These are phyloP conservation scores for Homarus americanus DNA, from an alignment of 1,140 invertebrate genomes.

Conservation along the genomic window DNA sequence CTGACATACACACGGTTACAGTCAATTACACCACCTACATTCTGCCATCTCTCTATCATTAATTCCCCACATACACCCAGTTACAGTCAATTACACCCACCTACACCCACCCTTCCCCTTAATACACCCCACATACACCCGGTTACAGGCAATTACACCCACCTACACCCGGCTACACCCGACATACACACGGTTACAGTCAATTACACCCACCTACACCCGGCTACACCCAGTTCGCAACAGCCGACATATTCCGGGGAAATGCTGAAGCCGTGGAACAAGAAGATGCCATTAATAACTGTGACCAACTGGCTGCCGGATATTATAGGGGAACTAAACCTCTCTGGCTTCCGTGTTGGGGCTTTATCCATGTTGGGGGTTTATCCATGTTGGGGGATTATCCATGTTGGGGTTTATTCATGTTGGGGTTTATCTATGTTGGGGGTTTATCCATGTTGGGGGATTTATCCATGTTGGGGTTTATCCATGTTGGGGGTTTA, in stretches of 20 bases:
- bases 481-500: too few species aligned
- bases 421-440: too few species aligned
- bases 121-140: not conserved
- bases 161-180: not conserved
- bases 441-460: too few species aligned
- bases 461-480: too few species aligned
- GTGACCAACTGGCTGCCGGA: conserved; percentile 40
- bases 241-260: conserved; percentile 25
- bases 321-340: conserved; percentile 5
- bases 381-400: too few species aligned
- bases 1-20: not conserved
- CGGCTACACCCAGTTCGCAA: not conserved
- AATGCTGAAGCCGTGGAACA: conserved; percentile 35
- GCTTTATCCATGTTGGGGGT: too few species aligned
- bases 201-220: not conserved
- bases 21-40: not conserved
- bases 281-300: conserved; percentile 55
- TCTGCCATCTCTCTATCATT: not conserved
- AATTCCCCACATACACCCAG: not conserved
- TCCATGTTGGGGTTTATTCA: too few species aligned
- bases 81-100: not conserved
- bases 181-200: not conserved
- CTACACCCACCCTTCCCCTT: not conserved
- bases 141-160: not conserved
- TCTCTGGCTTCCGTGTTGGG: not conserved